These are phyloP conservation scores for Dicrurus megarhynchus DNA, from an alignment of 2,113 vertebrate species.

Conservation along the genomic window DNA sequence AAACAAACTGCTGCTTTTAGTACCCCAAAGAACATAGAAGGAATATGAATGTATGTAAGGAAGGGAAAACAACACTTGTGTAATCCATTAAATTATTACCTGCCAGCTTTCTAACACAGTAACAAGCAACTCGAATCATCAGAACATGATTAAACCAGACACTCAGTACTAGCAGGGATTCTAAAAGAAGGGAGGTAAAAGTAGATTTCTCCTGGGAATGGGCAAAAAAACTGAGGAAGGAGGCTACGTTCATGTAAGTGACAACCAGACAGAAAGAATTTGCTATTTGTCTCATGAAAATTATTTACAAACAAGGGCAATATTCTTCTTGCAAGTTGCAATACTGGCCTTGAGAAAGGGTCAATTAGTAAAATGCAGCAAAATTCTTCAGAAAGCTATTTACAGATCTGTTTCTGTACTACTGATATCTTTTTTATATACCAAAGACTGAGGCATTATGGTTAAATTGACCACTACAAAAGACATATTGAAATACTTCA, in stretches of 20 bases:
- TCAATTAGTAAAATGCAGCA: neutral
- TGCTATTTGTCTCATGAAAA: neutral
- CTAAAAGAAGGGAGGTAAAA: neutral
- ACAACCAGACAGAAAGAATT: neutral
- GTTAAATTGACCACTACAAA: neutral
- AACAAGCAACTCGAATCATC: neutral
- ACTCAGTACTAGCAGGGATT: neutral
- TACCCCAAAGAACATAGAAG: neutral
- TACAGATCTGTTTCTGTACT: neutral
- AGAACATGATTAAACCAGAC: neutral
- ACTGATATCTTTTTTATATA: neutral
- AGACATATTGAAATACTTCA: neutral
- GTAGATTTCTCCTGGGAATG: neutral
- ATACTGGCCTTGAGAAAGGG: neutral
- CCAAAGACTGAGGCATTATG: neutral
- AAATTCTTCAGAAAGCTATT: neutral
- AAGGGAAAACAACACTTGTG: neutral
- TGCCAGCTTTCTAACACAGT: neutral
- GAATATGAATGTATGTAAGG: neutral
- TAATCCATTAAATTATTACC: neutral
- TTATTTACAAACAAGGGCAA: neutral
- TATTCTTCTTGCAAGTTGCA: neutral
- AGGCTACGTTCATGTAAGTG: neutral
- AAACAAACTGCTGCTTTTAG: neutral
- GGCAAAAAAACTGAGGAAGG: neutral